Percentiles rank a stretch among this genome's conserved stretches.
These are phyloP conservation scores for Tinea trinotella DNA, from an alignment of 2,888 invertebrate species.

Conservation along the genomic window DNA sequence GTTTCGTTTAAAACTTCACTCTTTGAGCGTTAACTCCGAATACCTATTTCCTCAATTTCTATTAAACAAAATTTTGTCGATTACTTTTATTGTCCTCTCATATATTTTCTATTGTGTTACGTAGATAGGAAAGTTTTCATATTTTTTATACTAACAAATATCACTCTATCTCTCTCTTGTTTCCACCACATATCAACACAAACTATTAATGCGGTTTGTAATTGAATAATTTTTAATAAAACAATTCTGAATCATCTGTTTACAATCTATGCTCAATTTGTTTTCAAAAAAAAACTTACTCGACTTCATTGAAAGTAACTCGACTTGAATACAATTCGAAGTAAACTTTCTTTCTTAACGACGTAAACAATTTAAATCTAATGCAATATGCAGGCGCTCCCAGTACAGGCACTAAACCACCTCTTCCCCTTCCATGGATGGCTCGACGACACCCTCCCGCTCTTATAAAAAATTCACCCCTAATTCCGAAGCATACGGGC, in stretches of 20 bases:
- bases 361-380: conserved; percentile 70
- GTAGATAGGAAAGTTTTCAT: too few species aligned
- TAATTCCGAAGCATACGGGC: conserved; percentile 35
- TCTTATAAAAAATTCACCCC: conserved; percentile 49
- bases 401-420: conserved; percentile 26
- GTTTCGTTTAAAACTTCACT: conserved; percentile 16
- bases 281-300: conserved; percentile 20
- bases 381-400: conserved; percentile 62
- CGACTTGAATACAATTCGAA: conserved; percentile 38
- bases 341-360: conserved; percentile 64
- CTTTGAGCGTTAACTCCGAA: background rate
- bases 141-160: too few species aligned
- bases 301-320: conserved; percentile 33
- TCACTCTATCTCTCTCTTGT: too few species aligned
- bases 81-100: too few species aligned
- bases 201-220: too few species aligned
- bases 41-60: background rate
- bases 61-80: too few species aligned
- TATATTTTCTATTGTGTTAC: too few species aligned
- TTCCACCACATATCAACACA: too few species aligned
- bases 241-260: background rate
- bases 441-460: background rate
- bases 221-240: background rate
- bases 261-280: background rate
- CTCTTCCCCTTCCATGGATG: background rate